phyloP scores from a whole-genome alignment of 2,888 invertebrate genomes.

The Tinea semifulvella region DNA sequence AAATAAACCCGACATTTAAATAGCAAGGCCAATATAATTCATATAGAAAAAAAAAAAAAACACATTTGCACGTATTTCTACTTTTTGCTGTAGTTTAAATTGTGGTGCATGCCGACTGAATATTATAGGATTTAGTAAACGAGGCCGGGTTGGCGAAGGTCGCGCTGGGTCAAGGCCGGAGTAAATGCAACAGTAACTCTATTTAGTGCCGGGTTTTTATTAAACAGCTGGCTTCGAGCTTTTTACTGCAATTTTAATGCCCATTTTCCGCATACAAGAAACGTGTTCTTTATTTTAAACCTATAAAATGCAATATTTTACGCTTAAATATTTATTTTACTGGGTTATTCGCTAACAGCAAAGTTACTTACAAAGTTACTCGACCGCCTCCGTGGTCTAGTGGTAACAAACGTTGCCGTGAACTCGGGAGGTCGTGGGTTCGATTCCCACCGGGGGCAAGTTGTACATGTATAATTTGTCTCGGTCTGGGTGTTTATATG shows the following conservation, averaged over 20 bases:
- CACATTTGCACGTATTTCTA: neutral
- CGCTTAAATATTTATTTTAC: neutral
- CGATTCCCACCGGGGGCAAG: too few relatives aligned
- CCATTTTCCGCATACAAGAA: neutral
- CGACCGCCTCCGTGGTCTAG: too few relatives aligned
- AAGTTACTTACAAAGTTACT: too few relatives aligned
- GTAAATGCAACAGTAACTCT: slow-evolving; percentile 9
- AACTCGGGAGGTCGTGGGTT: too few relatives aligned
- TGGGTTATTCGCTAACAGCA: too few relatives aligned
- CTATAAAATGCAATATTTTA: neutral
- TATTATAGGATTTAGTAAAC: neutral
- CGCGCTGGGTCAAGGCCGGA: slow-evolving; percentile 8
- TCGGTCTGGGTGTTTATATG: too few relatives aligned
- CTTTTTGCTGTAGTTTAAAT: neutral
- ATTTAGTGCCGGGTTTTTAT: slow-evolving; percentile 7
- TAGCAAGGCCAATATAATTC: too few relatives aligned
- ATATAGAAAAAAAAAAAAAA: too few relatives aligned
- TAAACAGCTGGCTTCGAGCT: slow-evolving; percentile 2
- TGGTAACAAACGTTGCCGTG: too few relatives aligned
- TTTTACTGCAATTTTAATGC: slow-evolving; percentile 2
- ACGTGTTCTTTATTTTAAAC: neutral
- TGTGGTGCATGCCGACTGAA: neutral
- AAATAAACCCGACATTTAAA: too few relatives aligned
- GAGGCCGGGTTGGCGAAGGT: slow-evolving; percentile 10
- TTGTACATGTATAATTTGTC: too few relatives aligned